Percentiles rank a stretch among this genome's conserved stretches.
Evolutionary conservation across 2,888 invertebrate genomes (phyloP).

Genomic region (Xestia ashworthii): DNA sequence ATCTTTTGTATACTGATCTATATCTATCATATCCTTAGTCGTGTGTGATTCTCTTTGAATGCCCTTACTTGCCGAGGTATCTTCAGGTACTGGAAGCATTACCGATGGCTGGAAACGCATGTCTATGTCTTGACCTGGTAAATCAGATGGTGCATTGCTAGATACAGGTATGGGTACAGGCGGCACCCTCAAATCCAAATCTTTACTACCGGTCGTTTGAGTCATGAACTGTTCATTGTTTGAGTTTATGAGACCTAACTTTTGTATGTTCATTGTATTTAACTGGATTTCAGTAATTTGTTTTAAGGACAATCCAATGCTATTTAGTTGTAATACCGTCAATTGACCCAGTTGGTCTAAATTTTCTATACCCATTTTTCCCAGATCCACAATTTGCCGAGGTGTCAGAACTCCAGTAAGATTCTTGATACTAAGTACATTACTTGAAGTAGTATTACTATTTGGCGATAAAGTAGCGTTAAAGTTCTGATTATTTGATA

Average conservation of each 20-base stretch:
- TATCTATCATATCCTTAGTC: constrained; percentile 87
- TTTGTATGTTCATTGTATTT: constrained; percentile 91
- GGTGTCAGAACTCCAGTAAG: constrained; percentile 90
- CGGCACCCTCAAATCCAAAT: constrained; percentile 87
- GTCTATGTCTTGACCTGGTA: constrained; percentile 87
- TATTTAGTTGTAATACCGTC: constrained; percentile 91
- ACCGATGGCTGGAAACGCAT: constrained; percentile 86
- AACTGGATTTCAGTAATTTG: constrained; percentile 92
- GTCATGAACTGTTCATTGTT: constrained; percentile 76
- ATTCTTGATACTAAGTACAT: constrained; percentile 90
- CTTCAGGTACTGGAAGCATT: constrained; percentile 70
- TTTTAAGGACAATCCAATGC: constrained; percentile 90
- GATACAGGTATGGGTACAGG: constrained; percentile 77
- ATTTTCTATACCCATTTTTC: constrained; percentile 91
- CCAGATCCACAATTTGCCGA: constrained; percentile 91
- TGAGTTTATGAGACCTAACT: constrained; percentile 86
- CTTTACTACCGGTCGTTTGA: constrained; percentile 78
- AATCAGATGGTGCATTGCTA: constrained; percentile 77
- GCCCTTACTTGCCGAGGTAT: constrained; percentile 66
- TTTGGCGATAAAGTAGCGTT: constrained; percentile 77
- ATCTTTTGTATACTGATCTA: constrained; percentile 90
- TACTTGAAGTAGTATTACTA: constrained; percentile 74
- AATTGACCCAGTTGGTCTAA: constrained; percentile 91
- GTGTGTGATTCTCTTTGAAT: constrained; percentile 73
- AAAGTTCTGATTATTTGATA: constrained; percentile 78